phyloP scores from a whole-genome alignment of 2,113 vertebrate genomes.

The Erinaceus europaeus region DNA sequence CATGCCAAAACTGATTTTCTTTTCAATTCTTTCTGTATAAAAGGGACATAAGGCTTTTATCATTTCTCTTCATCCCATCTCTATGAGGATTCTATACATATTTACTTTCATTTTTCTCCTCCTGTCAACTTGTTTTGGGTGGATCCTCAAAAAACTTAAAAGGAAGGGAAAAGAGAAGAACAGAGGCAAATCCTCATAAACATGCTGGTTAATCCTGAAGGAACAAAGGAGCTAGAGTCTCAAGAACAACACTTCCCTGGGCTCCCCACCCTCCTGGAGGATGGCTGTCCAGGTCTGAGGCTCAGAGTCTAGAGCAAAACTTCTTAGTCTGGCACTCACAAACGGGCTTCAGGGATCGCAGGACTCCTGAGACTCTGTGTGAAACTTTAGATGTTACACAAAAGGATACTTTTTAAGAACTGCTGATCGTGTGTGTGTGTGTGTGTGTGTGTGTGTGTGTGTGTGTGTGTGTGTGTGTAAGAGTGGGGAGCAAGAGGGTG shows the following conservation, averaged over 20 bases:
- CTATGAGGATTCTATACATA: neutral
- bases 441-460: fast-evolving
- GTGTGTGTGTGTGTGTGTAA: neutral
- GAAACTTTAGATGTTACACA: neutral
- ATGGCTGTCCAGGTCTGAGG: no score
- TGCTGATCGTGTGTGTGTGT: neutral
- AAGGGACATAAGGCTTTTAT: neutral
- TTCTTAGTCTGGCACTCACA: neutral
- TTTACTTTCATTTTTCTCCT: neutral
- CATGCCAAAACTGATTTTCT: neutral
- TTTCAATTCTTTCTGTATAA: neutral
- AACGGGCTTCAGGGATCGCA: neutral
- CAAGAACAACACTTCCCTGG: neutral
- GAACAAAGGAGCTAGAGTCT: neutral
- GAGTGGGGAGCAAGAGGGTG: fast-evolving
- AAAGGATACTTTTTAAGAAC: neutral
- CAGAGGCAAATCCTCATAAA: neutral
- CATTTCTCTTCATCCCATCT: neutral
- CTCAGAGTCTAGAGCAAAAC: neutral
- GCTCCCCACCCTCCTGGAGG: neutral
- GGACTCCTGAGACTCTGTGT: neutral
- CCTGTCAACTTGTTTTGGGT: neutral
- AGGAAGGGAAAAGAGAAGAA: neutral
- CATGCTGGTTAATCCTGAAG: neutral
- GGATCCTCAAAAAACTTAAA: neutral